Base-by-base conservation (phyloP, 2,797 vertebrate genomes). In the Ibycter americanus region DNA sequence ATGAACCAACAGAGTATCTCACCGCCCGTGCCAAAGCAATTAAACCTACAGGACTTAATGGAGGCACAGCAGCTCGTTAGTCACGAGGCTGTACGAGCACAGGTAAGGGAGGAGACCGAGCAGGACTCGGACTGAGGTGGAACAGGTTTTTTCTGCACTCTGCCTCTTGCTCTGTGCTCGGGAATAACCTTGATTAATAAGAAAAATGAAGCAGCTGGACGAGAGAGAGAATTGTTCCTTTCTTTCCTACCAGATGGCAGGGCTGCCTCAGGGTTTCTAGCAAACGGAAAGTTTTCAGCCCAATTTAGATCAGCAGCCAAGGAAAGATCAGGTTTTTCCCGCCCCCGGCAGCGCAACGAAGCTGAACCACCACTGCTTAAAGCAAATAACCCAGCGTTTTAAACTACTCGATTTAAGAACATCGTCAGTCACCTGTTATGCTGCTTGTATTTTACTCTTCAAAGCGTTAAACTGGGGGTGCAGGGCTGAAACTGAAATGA, bases 11-110 rank as follows among this genome's bases (percentile, higher is more conserved):
- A 19, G 4, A 3, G 32, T 2, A 21, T 15, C 59, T 34, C 9
- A 4, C 7, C 0, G 0, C 11, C n/a, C 0, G 0, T 51, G 51
- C 51, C 89, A 76, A 59, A 77, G 34, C 61, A 32, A 68, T 12
- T 31, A 47, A 51, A 21, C 10, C 46, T n/a, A 36, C 21, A 2
- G 29, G 1, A 7, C 6, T 23, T 3, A 47, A 1, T n/a, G 0
- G 0, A 56, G 38, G 19, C 13, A 42, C 34, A 65, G 1, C 49
- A 36, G 38, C 15, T 23, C 5, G 11, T 11, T 1, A 15, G 16
- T 6, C 21, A 62, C 38, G 44, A 4, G 1, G 1, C 26, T 4
- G 19, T 3, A 3, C 3, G 3, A 38, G 19, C 21, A 14, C 4
- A 9, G 27, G 17, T 5, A 15, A 63, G 7, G 25, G 38, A 59